Evolutionary conservation across 2,888 invertebrate genomes (phyloP).

Genomic region (Orchesella flavescens): DNA sequence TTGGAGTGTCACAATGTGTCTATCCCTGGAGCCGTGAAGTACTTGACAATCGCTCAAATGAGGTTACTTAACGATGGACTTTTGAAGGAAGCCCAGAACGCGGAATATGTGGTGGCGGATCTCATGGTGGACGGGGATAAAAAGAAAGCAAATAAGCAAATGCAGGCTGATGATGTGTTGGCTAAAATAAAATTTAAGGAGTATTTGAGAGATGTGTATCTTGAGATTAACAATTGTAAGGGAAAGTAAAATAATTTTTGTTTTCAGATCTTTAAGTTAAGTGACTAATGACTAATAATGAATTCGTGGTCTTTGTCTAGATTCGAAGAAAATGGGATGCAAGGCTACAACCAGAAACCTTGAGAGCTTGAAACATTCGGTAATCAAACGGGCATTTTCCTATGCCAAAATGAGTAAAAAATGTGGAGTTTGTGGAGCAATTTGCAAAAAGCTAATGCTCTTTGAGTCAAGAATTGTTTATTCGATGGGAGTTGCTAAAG

Average conservation of each 20-base stretch:
- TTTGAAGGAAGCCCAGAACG: conserved; percentile 82
- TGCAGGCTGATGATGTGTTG: conserved; percentile 25
- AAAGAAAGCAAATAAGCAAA: background rate
- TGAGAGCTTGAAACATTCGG: conserved; percentile 64
- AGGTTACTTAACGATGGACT: conserved; percentile 84
- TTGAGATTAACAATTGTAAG: background rate
- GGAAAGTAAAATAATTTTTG: background rate
- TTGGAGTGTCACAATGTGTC: conserved; percentile 82
- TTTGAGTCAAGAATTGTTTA: conserved; percentile 71
- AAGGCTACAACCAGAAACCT: conserved; percentile 62
- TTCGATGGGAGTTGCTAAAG: conserved; percentile 38
- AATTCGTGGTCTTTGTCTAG: no score
- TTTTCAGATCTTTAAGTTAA: no score
- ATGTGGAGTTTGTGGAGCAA: conserved; percentile 67
- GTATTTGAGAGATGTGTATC: conserved; percentile 39
- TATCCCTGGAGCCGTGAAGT: conserved; percentile 77
- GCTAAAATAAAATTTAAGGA: conserved; percentile 58
- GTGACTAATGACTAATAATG: no score
- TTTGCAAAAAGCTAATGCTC: conserved; percentile 65
- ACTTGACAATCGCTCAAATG: conserved; percentile 81
- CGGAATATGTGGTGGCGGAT: conserved; percentile 76
- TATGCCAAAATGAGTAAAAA: conserved; percentile 67
- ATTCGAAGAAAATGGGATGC: background rate
- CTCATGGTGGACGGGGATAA: conserved; percentile 16
- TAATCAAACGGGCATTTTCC: conserved; percentile 64